Evolutionary conservation across 1,140 invertebrate genomes (phyloP), one percentile per base, ranked within the genome.

Genomic region (Colletes gigas): DNA sequence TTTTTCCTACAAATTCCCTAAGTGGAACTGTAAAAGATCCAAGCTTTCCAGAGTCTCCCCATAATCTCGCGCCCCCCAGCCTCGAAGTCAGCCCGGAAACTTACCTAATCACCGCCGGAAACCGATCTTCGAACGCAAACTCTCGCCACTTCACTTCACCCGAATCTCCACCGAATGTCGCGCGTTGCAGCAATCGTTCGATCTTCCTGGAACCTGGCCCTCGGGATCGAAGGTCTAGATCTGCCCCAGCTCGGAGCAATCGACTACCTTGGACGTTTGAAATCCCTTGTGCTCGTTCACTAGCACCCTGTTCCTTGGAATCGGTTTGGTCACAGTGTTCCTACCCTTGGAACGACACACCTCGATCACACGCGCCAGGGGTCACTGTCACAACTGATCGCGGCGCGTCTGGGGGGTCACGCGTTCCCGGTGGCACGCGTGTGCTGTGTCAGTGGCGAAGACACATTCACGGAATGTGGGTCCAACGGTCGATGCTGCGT

Each of bases 401-500:
- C 30, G 4, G 12, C 50, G 30, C 30, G 41, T 1, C 52, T 19
- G 50, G 7, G n/a, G n/a, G 21, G 17, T 41, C 68, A 57, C 59
- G 55, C 60, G 65, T 52, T 44, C 39, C 55, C 70, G 57, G 30
- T 44, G 52, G 63, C 71, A 47, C 67, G 30, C 44, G 67, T 52
- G 62, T n/a, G 10, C 30, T 41, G 55, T 57, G 54, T 78, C 52
- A 6, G 8, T 17, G 52, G 68, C 70, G 86, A 81, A 83, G 79
- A 75, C 69, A 69, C 81, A 65, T 78, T 47, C 39, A 70, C n/a
- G 39, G 83, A 83, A 84, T 85, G 86, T 78, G 86, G 89, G 88
- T 90, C 90, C 88, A 90, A 87, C 86, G 83, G 85, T 85, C 90
- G 91, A 92, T 92, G 92, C 92, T 92, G 91, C 87, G 86, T 86